Evolutionary conservation across 2,797 vertebrate genomes (phyloP).

Genomic region (Tokudaia muenninki): DNA sequence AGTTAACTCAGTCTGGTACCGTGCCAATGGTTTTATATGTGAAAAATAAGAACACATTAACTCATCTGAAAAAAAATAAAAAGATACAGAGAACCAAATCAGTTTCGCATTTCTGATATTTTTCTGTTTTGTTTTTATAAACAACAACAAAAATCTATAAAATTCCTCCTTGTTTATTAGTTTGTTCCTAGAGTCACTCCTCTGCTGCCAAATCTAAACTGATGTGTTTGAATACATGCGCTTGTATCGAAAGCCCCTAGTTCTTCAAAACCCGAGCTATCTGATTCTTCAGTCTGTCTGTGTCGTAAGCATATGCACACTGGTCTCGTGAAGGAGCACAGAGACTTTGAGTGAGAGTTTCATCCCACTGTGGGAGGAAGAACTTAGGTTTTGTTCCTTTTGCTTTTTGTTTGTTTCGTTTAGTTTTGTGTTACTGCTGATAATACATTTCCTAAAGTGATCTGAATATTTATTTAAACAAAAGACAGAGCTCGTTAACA

Average conservation of each 20-base stretch:
- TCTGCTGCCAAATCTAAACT: conserved; percentile 1
- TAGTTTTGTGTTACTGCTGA: background rate
- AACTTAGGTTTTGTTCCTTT: background rate
- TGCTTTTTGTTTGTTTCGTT: background rate
- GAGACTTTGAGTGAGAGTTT: background rate
- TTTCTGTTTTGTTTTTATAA: conserved; percentile 22
- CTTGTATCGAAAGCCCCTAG: background rate
- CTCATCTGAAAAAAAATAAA: conserved; percentile 17
- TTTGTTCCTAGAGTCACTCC: conserved; percentile 20
- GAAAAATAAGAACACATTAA: conserved; percentile 32
- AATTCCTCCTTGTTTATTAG: background rate
- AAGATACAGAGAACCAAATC: background rate
- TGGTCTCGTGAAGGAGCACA: background rate
- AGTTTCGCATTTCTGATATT: conserved; percentile 28
- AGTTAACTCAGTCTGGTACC: conserved; percentile 23
- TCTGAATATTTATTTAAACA: conserved; percentile 42
- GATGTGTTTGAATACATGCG: conserved; percentile 13
- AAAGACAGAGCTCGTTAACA: conserved; percentile 18
- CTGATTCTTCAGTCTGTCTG: background rate
- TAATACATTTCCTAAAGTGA: conserved; percentile 5
- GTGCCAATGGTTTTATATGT: background rate
- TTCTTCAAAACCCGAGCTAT: background rate
- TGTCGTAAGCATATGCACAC: background rate
- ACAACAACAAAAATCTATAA: background rate
- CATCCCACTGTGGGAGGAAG: no score